A percentile compares a stretch with the other conserved stretches of the same genome.
Evolutionary conservation across 2,888 invertebrate species (phyloP).

Genomic region (Plebejus anna): DNA sequence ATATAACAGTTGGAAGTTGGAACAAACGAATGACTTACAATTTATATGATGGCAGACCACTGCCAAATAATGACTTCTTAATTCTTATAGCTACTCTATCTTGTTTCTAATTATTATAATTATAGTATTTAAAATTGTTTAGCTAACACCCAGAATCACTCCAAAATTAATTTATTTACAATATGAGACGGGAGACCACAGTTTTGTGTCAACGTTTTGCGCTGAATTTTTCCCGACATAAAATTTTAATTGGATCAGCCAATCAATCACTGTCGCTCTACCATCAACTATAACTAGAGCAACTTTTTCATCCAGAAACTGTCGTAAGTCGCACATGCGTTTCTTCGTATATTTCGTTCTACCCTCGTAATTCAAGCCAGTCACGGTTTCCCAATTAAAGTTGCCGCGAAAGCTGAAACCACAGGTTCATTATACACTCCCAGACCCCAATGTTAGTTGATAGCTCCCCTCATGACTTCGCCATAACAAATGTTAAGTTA

Average conservation of each 20-base stretch:
- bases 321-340: neutral
- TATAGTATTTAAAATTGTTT: neutral
- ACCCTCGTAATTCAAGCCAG: conserved; percentile 44
- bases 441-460: conserved; percentile 35
- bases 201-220: neutral
- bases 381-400: conserved; percentile 65
- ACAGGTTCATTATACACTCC: conserved; percentile 25
- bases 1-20: too few relatives aligned
- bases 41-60: too few relatives aligned
- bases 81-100: too few relatives aligned
- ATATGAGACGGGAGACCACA: neutral
- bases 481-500: conserved; percentile 18
- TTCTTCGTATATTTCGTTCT: neutral
- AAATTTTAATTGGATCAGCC: neutral
- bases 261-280: neutral
- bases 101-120: too few relatives aligned
- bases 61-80: too few relatives aligned
- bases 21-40: too few relatives aligned
- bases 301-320: neutral
- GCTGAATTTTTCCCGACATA: neutral
- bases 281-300: neutral
- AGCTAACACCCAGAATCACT: neutral
- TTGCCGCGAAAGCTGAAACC: conserved; percentile 38
- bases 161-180: neutral
- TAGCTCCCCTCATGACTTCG: conserved; percentile 34